Base-by-base conservation (phyloP, 2,888 invertebrate species). In the Andrena fulva region DNA sequence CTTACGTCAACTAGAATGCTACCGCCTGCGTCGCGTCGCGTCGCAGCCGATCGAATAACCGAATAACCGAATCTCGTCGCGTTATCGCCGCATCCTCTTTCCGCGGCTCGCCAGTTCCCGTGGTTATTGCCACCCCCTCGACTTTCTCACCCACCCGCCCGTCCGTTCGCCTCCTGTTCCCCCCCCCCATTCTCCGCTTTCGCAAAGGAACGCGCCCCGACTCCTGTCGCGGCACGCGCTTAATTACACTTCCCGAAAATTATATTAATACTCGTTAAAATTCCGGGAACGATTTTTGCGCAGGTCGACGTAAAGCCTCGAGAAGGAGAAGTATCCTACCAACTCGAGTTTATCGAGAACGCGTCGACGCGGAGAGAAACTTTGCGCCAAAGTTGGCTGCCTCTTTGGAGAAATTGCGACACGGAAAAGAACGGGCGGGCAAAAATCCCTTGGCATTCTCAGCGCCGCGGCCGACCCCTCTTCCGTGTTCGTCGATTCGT, bases 231-330 rank as follows among this genome's bases (percentile, higher is more conserved):
- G 42, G 68, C 29, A 31, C 64, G 48, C 67, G 63, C 68, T 85
- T 87, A 87, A 90, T 87, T 89, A 77, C 84, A 69, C 62, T 5
- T 56, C 74, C 78, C 85, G 86, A 80, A 87, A 89, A 89, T 90
- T 86, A 85, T 85, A 89, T 89, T 89, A 89, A 85, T 81, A 82
- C 87, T 89, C 87, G 84, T 89, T 88, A 87, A 89, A 86, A 90
- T 89, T 90, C 87, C 82, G 75, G 80, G 81, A 90, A 82, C 82
- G 85, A 87, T 89, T 89, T 83, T 77, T 76, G 35, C 78, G 60
- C 64, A 73, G 27, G 29, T 6, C 6, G 59, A 16, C 59, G 59
- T 16, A 42, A 42, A 42, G 42, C 42, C 27, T 0, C 59, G 4
- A 16, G 59, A 4, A 1, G 5, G 1, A 16, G 27, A 12, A 27